Evolutionary conservation across 2,113 vertebrate genomes (phyloP), one percentile per base, ranked within the genome.

Genomic region (Seriola quinqueradiata): DNA sequence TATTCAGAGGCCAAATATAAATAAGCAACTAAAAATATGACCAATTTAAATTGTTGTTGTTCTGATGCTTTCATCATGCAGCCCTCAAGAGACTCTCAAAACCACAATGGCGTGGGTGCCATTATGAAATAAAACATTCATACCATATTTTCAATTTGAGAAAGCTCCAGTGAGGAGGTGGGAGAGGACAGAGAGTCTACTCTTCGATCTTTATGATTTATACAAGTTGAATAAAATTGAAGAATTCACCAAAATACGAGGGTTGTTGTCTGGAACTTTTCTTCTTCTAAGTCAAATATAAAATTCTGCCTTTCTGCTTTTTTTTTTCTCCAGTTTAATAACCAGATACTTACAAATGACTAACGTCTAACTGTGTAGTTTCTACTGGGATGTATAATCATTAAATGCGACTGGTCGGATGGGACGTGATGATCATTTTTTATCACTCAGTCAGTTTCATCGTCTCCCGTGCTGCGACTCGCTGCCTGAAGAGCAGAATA

Each of bases 1-100:
- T 34, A 65, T 2, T 68, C 12, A 60, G 55, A 1, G 13, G 23
- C 19, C 1, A 25, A 8, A 32, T 28, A 14, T 48, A 40, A 73
- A 70, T 28, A 61, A 63, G 32, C 23, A 68, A 14, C 70, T 72
- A 23, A 64, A 74, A 71, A 42, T 52, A 61, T 11, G 28, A 36
- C 34, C 19, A 60, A 46, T 52, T 71, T n/a, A 81, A 68, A 16
- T 17, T 58, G 81, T 71, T 87, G 42, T 76, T 83, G 65, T 82
- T 60, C 0, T 48, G 14, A 36, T 64, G 1, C 23, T 81, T 89
- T 81, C 7, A 63, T 54, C 63, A 83, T 73, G 0, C 63, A 70
- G 64, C 14, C 38, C 79, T 77, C 77, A 0, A 32, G 79, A 81
- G 87, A 73, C 14, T 9, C 48, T 48, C 40, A 44, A 25, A 8